Evolutionary conservation across 2,888 invertebrate genomes (phyloP).

Genomic region (Odiellus spinosus): DNA sequence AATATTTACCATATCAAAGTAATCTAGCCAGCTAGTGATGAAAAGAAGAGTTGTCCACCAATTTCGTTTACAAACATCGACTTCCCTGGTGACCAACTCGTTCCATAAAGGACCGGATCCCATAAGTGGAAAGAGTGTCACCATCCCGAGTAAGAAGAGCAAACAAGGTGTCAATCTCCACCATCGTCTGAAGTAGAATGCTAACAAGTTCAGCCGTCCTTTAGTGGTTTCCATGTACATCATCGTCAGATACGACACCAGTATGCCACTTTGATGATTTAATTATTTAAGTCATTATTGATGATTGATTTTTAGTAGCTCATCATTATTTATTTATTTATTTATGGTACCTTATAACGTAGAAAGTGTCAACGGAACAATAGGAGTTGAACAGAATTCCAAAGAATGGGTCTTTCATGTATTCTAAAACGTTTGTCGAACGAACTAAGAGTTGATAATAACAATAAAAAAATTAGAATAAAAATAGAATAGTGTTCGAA

Average conservation of each 20-base stretch:
- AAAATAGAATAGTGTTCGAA: no score
- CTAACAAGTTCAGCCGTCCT: slow-evolving; percentile 13
- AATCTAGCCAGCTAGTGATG: slow-evolving; percentile 19
- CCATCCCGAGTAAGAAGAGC: slow-evolving; percentile 9
- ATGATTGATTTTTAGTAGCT: background rate
- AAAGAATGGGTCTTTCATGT: no score
- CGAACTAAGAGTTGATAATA: no score
- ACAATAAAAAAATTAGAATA: no score
- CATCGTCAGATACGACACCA: slow-evolving; percentile 11
- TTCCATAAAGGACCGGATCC: slow-evolving; percentile 19
- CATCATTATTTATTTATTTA: no score
- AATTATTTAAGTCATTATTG: background rate
- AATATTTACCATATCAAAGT: slow-evolving; percentile 14
- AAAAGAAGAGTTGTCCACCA: slow-evolving; percentile 21
- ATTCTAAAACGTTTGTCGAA: no score
- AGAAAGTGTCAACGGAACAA: no score
- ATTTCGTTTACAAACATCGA: slow-evolving; percentile 14
- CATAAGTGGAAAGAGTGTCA: slow-evolving; percentile 18
- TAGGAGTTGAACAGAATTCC: no score
- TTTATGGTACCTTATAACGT: no score
- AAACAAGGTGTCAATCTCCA: slow-evolving; percentile 15
- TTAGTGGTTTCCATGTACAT: slow-evolving; percentile 7
- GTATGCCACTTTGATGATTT: slow-evolving; percentile 11
- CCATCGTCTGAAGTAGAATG: slow-evolving; percentile 14
- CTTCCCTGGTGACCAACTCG: slow-evolving; percentile 15